Conservation (phyloP, 2,797 vertebrate genomes). For the Podarcis lilfordi region DNA sequence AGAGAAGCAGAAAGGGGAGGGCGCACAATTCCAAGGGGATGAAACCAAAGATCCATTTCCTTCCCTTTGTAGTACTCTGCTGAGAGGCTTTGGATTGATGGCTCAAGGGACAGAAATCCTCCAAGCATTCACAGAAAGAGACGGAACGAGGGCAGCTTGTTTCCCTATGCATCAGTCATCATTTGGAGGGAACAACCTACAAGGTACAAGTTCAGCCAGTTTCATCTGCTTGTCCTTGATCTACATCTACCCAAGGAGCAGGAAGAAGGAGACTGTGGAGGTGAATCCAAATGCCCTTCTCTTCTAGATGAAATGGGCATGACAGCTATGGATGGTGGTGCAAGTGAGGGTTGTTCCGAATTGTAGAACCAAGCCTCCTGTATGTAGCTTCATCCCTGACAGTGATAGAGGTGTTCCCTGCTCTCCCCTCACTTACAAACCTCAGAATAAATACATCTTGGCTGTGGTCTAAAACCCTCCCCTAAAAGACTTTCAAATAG, state of each 20-base stretch:
- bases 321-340: neutral
- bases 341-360: neutral
- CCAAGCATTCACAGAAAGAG: slow-evolving; percentile 26
- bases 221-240: neutral
- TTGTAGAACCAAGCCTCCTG: neutral
- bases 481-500: neutral
- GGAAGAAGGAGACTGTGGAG: neutral
- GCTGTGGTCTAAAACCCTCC: neutral
- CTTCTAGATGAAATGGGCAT: accelerated
- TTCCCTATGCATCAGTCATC: neutral
- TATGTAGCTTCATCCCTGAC: neutral
- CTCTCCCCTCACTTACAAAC: neutral
- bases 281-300: neutral
- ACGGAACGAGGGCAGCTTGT: neutral
- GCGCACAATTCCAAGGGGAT: slow-evolving; percentile 65
- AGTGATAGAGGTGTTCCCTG: neutral
- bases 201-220: neutral
- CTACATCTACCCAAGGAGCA: neutral
- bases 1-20: slow-evolving; percentile 24
- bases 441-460: neutral
- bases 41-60: slow-evolving; percentile 46
- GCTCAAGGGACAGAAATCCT: slow-evolving; percentile 28
- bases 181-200: neutral
- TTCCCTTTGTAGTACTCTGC: slow-evolving; percentile 14
- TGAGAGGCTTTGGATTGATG: neutral